These are phyloP conservation scores for Camponotus pennsylvanicus DNA, from an alignment of 1,140 invertebrate species.

Conservation along the genomic window DNA sequence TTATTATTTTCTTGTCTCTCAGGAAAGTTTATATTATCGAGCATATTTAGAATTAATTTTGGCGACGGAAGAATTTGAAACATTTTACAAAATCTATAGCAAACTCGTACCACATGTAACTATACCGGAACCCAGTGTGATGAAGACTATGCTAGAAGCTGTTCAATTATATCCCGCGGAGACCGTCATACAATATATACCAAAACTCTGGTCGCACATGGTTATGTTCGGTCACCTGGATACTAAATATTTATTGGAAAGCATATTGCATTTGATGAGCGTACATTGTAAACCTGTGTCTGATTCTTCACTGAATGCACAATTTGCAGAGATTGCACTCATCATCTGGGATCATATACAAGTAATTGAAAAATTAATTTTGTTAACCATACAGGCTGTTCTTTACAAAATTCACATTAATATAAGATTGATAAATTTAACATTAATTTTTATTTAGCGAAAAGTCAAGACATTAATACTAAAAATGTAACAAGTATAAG, in stretches of 20 bases:
- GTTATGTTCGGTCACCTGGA: slow-evolving; percentile 88
- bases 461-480: no score
- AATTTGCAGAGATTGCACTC: slow-evolving; percentile 72
- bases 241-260: slow-evolving; percentile 47
- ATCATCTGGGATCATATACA: slow-evolving; percentile 70
- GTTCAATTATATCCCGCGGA: slow-evolving; percentile 88
- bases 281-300: slow-evolving; percentile 71
- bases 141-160: slow-evolving; percentile 89
- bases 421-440: neutral
- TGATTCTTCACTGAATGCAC: slow-evolving; percentile 64
- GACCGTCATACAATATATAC: slow-evolving; percentile 87
- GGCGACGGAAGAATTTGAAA: slow-evolving; percentile 89
- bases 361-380: slow-evolving; percentile 69
- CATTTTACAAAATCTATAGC: slow-evolving; percentile 91
- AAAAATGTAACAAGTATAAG: no score
- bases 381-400: neutral
- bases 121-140: slow-evolving; percentile 91
- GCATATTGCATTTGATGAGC: slow-evolving; percentile 68
- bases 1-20: slow-evolving; percentile 77
- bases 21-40: slow-evolving; percentile 82
- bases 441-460: neutral
- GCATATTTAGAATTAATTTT: slow-evolving; percentile 87
- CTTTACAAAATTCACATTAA: neutral
- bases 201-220: slow-evolving; percentile 93
- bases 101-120: slow-evolving; percentile 93